phyloP scores from a whole-genome alignment of 2,797 vertebrate species.

The Champsocephalus gunnari region DNA sequence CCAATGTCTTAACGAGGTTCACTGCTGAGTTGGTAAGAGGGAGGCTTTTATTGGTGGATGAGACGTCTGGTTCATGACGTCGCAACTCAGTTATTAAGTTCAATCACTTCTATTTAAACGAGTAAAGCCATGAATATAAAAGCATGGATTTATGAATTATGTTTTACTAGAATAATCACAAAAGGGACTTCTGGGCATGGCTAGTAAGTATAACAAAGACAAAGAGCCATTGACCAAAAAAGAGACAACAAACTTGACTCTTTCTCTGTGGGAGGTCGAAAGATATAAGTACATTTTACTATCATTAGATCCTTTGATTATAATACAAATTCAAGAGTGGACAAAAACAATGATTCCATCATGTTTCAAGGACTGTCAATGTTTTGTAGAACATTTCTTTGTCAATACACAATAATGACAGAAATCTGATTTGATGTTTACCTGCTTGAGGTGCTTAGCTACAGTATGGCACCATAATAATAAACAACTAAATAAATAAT shows the following conservation, averaged over 20 bases:
- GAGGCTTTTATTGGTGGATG: constrained; percentile 47
- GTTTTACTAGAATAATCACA: neutral
- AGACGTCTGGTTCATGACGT: constrained; percentile 23
- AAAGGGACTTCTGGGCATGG: no score
- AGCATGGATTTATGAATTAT: constrained; percentile 1
- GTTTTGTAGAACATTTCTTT: neutral
- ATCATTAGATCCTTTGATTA: neutral
- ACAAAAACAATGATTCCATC: neutral
- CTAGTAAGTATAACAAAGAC: neutral
- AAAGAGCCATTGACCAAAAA: neutral
- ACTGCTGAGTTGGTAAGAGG: constrained; percentile 35
- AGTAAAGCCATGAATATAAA: constrained; percentile 27
- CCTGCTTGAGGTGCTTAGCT: neutral
- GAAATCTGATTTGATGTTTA: neutral
- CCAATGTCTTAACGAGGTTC: constrained; percentile 60
- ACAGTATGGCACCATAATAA: neutral
- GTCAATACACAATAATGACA: neutral
- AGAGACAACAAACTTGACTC: no score
- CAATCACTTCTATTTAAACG: constrained; percentile 29
- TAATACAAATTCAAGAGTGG: neutral
- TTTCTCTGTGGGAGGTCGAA: constrained; percentile 4
- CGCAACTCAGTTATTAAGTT: constrained; percentile 22
- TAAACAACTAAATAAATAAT: neutral
- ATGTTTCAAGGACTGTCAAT: neutral
- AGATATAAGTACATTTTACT: neutral